A percentile compares a stretch with the other conserved stretches of the same genome.
Evolutionary conservation across 2,888 invertebrate species (phyloP).

Genomic region (Dasysyrphus tricinctus): DNA sequence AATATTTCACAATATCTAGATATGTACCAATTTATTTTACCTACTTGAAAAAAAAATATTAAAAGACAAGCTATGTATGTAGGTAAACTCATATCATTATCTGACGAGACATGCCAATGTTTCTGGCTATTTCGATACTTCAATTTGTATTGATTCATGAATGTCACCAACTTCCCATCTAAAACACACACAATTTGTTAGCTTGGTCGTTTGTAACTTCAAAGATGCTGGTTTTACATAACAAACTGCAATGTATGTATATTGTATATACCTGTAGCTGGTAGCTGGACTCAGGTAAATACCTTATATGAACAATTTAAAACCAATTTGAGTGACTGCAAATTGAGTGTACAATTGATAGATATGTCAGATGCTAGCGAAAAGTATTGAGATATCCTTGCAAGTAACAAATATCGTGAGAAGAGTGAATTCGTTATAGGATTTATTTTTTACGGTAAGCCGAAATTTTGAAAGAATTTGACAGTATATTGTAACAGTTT

Average conservation of each 20-base stretch:
- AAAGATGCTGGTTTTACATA: slow-evolving; percentile 62
- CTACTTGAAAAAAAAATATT: not conserved
- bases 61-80: not conserved
- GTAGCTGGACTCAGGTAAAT: slow-evolving; percentile 15
- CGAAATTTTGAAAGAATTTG: not conserved
- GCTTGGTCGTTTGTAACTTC: slow-evolving; percentile 9
- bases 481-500: slow-evolving; percentile 2
- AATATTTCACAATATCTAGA: not conserved
- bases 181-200: slow-evolving; percentile 38
- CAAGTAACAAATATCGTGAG: slow-evolving; percentile 8
- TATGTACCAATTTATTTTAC: not conserved
- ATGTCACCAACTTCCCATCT: slow-evolving; percentile 44
- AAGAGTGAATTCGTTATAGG: slow-evolving; percentile 1
- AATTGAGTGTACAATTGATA: slow-evolving; percentile 70
- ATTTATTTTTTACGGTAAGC: not conserved
- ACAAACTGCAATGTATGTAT: slow-evolving; percentile 13
- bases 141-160: slow-evolving; percentile 56
- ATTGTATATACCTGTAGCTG: not conserved
- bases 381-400: slow-evolving; percentile 49
- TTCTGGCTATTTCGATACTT: not conserved
- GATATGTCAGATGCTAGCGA: slow-evolving; percentile 57
- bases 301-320: slow-evolving; percentile 56
- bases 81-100: slow-evolving; percentile 7
- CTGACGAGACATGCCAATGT: slow-evolving; percentile 39
- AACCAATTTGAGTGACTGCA: slow-evolving; percentile 65